Conservation (phyloP, 2,888 invertebrate genomes). For the Elaeidobius kamerunicus region DNA sequence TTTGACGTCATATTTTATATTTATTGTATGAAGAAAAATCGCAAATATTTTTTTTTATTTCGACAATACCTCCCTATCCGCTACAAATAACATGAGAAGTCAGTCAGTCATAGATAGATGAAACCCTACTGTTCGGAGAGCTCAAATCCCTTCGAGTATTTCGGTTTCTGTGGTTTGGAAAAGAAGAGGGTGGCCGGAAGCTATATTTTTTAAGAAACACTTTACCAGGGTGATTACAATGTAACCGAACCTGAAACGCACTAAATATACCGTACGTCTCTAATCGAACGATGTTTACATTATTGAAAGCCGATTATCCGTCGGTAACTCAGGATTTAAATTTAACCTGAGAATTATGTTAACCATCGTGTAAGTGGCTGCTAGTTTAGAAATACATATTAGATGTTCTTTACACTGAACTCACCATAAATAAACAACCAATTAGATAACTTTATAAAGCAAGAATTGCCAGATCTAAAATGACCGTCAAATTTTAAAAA, state of each 20-base stretch:
- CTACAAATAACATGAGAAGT: conserved; percentile 7
- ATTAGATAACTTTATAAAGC: too few relatives aligned
- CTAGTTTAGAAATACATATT: not conserved
- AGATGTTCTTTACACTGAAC: too few relatives aligned
- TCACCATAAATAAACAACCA: too few relatives aligned
- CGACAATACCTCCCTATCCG: not conserved
- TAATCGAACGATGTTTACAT: conserved; percentile 7
- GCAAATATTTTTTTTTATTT: too few relatives aligned
- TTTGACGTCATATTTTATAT: too few relatives aligned
- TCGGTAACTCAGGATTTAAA: too few relatives aligned
- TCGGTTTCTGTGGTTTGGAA: conserved; percentile 24
- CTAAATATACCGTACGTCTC: not conserved
- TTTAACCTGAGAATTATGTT: conserved; percentile 16
- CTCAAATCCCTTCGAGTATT: conserved; percentile 19
- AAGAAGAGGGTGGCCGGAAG: too few relatives aligned
- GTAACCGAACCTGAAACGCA: not conserved
- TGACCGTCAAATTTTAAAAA: too few relatives aligned
- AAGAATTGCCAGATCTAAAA: too few relatives aligned
- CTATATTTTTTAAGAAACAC: not conserved
- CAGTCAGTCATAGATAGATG: too few relatives aligned
- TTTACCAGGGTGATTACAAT: too few relatives aligned
- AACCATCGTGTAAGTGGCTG: conserved; percentile 4
- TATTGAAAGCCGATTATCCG: conserved; percentile 12
- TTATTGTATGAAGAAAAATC: too few relatives aligned
- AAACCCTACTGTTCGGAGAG: conserved; percentile 7